Evolutionary conservation across 2,113 vertebrate genomes (phyloP), one percentile per base, ranked within the genome.

Genomic region (Tachuris rubrigastra): DNA sequence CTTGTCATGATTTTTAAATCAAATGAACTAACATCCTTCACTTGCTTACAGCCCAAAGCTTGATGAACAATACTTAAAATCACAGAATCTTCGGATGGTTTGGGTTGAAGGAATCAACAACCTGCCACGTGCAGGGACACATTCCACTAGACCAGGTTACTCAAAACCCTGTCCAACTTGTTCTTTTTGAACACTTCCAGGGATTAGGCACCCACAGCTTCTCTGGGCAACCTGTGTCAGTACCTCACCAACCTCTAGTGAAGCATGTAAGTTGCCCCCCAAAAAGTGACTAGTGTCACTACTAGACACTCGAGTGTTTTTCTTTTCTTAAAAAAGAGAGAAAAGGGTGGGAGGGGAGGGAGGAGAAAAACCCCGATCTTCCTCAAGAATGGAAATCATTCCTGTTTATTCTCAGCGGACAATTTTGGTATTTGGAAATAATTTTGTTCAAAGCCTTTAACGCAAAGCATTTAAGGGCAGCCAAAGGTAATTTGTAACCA

Each of bases 291-390:
- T 5, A 25, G 12, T n/a, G 46, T 33, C 84, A n/a, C n/a, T n/a
- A n/a, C n/a, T n/a, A n/a, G 39, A 50, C 8, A 65, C 2, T 12
- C 84, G 5, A 66, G 4, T 60, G 6, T 25, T 87, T 95, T 63
- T 19, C 10, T 73, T 79, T 39, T 46, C 22, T 35, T 52, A 3
- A 49, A 44, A 74, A 42, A 24, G 0, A 11, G 27, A 44, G 20
- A 19, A 17, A 7, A 10, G 13, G 20, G 3, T n/a, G n/a, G n/a
- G n/a, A n/a, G 14, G 0, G 11, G 16, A 6, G 47, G 23, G 3
- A 25, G 6, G 12, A 5, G 1, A 1, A 10, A 60, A 17, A 58
- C 1, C 1, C 33, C 24, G 6, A 3, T 2, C 5, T 22, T 14
- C n/a, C 19, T 62, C 27, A 27, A 56, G 77, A 78, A 65, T 13